These are phyloP conservation scores for Drosophila sordidapex DNA, from an alignment of 2,888 invertebrate species.

Conservation along the genomic window DNA sequence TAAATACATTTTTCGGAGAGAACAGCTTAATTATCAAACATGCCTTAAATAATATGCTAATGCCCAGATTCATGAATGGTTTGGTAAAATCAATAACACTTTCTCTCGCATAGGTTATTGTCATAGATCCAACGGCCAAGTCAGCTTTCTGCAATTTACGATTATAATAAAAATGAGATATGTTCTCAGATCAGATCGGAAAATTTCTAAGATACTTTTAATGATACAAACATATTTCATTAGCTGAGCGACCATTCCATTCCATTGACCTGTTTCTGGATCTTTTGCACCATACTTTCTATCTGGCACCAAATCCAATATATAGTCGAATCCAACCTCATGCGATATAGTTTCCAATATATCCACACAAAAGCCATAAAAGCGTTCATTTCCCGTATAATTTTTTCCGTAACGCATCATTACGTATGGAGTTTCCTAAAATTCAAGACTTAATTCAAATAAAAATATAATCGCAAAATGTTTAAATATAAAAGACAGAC, in stretches of 20 bases:
- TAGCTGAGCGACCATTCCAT: constrained; percentile 90
- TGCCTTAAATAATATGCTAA: constrained; percentile 94
- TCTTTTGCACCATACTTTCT: constrained; percentile 91
- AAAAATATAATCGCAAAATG: neutral
- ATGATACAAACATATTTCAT: constrained; percentile 88
- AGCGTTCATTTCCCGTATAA: constrained; percentile 90
- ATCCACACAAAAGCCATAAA: constrained; percentile 93
- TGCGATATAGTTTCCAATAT: constrained; percentile 89
- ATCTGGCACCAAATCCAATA: constrained; percentile 89
- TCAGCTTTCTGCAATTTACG: constrained; percentile 90
- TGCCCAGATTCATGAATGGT: constrained; percentile 96
- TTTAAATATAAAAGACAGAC: constrained; percentile 85
- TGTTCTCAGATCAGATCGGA: neutral
- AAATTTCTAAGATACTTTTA: neutral
- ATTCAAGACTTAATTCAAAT: neutral
- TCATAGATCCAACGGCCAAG: constrained; percentile 94
- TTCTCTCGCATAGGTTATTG: constrained; percentile 94
- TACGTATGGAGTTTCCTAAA: constrained; percentile 90
- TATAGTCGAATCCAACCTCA: constrained; percentile 90
- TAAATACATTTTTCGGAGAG: neutral
- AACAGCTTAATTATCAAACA: constrained; percentile 29
- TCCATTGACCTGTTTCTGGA: constrained; percentile 90
- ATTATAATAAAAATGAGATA: neutral
- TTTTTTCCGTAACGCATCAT: constrained; percentile 90
- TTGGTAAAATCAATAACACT: constrained; percentile 96